phyloP scores from a whole-genome alignment of 2,113 vertebrate genomes.

The Ictidomys tridecemlineatus region DNA sequence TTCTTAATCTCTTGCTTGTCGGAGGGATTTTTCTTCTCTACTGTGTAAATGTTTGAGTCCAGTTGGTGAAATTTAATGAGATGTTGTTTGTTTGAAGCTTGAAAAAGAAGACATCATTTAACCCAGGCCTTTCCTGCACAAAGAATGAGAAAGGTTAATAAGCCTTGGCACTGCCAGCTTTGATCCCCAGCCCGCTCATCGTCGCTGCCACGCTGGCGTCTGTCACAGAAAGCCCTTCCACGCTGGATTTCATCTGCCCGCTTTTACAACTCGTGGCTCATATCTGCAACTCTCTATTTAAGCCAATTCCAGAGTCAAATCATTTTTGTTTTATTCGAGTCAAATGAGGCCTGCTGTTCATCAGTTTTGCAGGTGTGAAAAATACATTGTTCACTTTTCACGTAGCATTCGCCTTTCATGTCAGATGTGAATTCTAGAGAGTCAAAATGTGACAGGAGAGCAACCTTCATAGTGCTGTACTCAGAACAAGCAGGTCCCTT shows the following conservation, averaged over 20 bases:
- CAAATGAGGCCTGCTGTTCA: not conserved
- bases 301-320: conserved; percentile 28
- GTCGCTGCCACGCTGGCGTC: rapidly evolving
- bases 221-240: not conserved
- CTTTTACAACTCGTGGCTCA: not conserved
- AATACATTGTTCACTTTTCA: not conserved
- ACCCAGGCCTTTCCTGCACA: not conserved
- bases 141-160: rapidly evolving
- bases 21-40: not conserved
- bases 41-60: not conserved
- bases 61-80: not conserved
- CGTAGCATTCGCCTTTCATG: not conserved
- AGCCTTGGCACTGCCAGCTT: rapidly evolving
- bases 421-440: not conserved
- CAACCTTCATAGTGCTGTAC: not conserved
- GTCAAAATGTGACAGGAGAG: not conserved
- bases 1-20: not conserved
- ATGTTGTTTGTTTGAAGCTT: conserved; percentile 13
- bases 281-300: not conserved
- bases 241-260: not conserved
- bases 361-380: conserved; percentile 55
- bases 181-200: rapidly evolving
- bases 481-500: not conserved
- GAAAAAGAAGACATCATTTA: not conserved
- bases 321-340: conserved; percentile 26